Evolutionary conservation across 1,140 invertebrate genomes (phyloP), one percentile per base, ranked within the genome.

Genomic region (Dreissena rostriformis): DNA sequence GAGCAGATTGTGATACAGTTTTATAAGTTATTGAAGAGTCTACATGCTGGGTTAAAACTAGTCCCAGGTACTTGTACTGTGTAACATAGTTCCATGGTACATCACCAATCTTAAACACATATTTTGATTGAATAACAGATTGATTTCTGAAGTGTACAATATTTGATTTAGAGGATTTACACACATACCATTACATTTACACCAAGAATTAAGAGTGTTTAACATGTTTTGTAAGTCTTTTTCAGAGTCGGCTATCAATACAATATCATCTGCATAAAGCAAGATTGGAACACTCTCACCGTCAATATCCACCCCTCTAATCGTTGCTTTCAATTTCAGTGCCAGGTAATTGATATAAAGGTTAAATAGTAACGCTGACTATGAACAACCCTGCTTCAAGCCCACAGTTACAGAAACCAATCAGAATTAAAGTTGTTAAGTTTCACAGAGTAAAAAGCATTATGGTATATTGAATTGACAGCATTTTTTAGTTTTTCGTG

Each of bases 191-290:
- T 75, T 73, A 14, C 24, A 66, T 61, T 75, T 53, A 55, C 63
- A 51, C 49, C 24, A 73, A 11, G 7, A 29, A 63, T 57, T 19
- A 22, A 86, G n/a, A 19, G 51, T 51, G 66, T 81, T 28, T 63
- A 86, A 73, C 74, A 84, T 72, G 22, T 28, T 22, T 71, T 86
- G 81, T 29, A 84, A 29, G 26, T 57, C 72, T 17, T 15, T 7
- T 24, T 51, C 24, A 61, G n/a, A n/a, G 19, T 85, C 17, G n/a
- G n/a, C 53, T 7, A 87, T 29, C 17, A 82, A 29, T 12, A 83
- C 81, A 52, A 84, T 81, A 53, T 77, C 81, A 76, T 86, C 81
- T 29, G 86, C 81, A 80, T 70, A 84, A 53, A 86, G 63, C 26
- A 79, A 67, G 8, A 74, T 17, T 55, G 77, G 67, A 12, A 79